Evolutionary conservation across 2,113 vertebrate species (phyloP).

Genomic region (Haliaeetus leucogaster): DNA sequence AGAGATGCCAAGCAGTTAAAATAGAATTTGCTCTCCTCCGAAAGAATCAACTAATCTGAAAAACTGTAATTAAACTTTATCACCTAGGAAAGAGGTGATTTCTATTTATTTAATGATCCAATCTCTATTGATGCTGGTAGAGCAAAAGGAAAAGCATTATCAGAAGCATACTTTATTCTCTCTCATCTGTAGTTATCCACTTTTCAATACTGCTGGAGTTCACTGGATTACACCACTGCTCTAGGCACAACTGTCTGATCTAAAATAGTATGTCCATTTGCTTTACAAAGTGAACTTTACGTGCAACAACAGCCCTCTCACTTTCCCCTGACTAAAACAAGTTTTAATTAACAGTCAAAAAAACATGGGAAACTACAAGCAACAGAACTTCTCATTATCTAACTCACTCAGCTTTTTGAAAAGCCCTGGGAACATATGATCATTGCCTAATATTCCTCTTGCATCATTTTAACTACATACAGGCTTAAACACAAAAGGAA

Average conservation of each 20-base stretch:
- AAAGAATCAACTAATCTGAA: background rate
- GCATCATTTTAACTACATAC: constrained; percentile 24
- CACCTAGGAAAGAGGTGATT: background rate
- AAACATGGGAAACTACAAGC: background rate
- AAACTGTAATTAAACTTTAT: background rate
- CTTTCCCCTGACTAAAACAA: background rate
- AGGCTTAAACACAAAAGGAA: constrained; percentile 23
- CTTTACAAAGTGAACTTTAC: background rate
- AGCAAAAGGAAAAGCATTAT: background rate
- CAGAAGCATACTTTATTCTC: background rate
- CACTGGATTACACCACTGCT: background rate
- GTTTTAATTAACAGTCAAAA: background rate
- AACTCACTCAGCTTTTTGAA: background rate
- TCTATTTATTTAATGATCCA: background rate
- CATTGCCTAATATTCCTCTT: constrained; percentile 13
- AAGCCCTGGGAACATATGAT: background rate
- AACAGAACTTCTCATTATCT: background rate
- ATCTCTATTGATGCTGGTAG: background rate
- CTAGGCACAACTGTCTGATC: background rate
- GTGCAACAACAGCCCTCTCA: background rate
- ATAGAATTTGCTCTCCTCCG: background rate
- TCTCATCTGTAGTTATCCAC: background rate
- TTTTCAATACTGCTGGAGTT: background rate
- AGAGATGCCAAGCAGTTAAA: background rate
- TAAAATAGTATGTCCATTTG: background rate